Percentiles rank a stretch among this genome's conserved stretches.
These are phyloP conservation scores for Pteropus rufus DNA, from an alignment of 2,797 vertebrate genomes.

Conservation along the genomic window DNA sequence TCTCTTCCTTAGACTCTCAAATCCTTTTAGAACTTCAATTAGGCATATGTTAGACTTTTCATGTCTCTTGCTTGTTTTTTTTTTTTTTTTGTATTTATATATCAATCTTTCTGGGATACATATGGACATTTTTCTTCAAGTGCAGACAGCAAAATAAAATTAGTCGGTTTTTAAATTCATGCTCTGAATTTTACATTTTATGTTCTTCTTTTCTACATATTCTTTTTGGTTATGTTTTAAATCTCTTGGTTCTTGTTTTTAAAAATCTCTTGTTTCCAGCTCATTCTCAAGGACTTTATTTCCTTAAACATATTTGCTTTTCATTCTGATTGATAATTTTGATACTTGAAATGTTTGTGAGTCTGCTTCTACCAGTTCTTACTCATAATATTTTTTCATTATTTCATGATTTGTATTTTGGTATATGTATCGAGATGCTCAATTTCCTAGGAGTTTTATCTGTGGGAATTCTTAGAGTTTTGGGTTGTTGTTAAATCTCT, in stretches of 20 bases:
- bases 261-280: background rate
- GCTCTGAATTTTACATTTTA: conserved; percentile 20
- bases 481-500: background rate
- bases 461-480: background rate
- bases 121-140: background rate
- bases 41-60: background rate
- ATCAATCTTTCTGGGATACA: background rate
- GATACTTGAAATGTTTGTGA: background rate
- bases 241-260: background rate
- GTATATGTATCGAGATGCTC: background rate
- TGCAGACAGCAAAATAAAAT: background rate
- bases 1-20: background rate
- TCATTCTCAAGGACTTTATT: background rate
- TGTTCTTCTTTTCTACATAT: background rate
- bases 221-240: background rate
- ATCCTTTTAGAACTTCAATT: background rate
- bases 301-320: background rate
- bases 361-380: background rate
- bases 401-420: conserved; percentile 27
- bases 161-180: background rate
- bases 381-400: background rate
- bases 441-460: background rate
- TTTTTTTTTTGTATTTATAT: background rate
- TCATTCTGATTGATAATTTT: background rate
- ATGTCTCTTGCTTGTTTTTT: background rate